phyloP scores from a whole-genome alignment of 2,888 invertebrate species.

The Erebia ligea region DNA sequence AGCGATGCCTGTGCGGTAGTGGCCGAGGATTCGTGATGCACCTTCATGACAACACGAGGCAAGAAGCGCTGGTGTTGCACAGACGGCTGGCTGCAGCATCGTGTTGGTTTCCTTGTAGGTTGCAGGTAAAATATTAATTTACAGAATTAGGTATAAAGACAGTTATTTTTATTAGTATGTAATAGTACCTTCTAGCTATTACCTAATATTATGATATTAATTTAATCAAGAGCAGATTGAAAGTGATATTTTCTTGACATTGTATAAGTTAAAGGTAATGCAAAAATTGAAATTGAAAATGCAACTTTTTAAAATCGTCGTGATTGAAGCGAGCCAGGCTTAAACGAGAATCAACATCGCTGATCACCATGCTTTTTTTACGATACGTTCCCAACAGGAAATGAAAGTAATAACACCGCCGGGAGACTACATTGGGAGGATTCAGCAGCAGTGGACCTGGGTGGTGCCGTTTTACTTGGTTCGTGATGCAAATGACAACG shows the following conservation, averaged over 20 bases:
- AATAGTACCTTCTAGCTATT: too few relatives aligned
- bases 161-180: too few relatives aligned
- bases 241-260: too few relatives aligned
- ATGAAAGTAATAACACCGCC: conserved; percentile 89
- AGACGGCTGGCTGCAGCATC: conserved; percentile 87
- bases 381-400: conserved; percentile 57
- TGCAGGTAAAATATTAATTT: conserved; percentile 79
- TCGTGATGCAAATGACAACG: conserved; percentile 84
- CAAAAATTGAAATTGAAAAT: too few relatives aligned
- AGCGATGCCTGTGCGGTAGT: conserved; percentile 88
- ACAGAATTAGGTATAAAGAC: too few relatives aligned
- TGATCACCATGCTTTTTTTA: conserved; percentile 44
- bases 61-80: conserved; percentile 90
- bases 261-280: too few relatives aligned
- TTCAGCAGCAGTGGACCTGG: conserved; percentile 87
- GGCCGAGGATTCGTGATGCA: conserved; percentile 90
- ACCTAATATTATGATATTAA: too few relatives aligned
- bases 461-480: conserved; percentile 87
- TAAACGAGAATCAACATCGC: too few relatives aligned
- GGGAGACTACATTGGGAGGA: conserved; percentile 87
- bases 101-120: conserved; percentile 88
- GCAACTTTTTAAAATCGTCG: too few relatives aligned
- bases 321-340: conserved; percentile 22
- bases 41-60: conserved; percentile 91
- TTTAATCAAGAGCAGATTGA: too few relatives aligned